These are phyloP conservation scores for Crotalus helleri DNA, from an alignment of 2,113 vertebrate genomes.

Conservation along the genomic window DNA sequence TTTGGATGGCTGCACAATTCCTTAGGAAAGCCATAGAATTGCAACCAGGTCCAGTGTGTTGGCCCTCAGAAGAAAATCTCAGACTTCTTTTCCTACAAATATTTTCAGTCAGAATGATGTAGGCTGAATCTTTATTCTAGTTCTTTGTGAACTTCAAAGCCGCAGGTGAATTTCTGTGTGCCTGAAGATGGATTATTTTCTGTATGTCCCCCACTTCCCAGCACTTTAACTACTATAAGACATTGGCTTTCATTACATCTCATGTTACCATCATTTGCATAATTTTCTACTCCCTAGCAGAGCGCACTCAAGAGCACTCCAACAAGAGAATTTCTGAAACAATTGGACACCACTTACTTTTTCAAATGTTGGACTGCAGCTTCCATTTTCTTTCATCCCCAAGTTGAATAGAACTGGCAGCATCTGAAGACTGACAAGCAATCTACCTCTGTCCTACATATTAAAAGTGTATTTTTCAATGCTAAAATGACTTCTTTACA, in stretches of 20 bases:
- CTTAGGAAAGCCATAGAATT: neutral
- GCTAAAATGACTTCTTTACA: neutral
- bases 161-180: neutral
- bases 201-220: neutral
- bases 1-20: neutral
- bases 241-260: neutral
- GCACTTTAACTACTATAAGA: neutral
- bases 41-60: neutral
- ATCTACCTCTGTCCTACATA: neutral
- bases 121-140: neutral
- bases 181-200: neutral
- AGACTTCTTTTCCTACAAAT: neutral
- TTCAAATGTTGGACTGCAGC: neutral
- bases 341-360: neutral
- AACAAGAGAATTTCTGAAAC: neutral
- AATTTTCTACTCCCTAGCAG: neutral
- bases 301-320: neutral
- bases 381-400: neutral
- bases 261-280: neutral
- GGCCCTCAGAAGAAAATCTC: neutral
- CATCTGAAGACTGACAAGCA: neutral
- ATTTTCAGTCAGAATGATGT: neutral
- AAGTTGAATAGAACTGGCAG: neutral
- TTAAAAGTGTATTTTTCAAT: neutral
- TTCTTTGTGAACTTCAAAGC: neutral